phyloP scores from a whole-genome alignment of 2,888 invertebrate species.

The Idaea aversata region DNA sequence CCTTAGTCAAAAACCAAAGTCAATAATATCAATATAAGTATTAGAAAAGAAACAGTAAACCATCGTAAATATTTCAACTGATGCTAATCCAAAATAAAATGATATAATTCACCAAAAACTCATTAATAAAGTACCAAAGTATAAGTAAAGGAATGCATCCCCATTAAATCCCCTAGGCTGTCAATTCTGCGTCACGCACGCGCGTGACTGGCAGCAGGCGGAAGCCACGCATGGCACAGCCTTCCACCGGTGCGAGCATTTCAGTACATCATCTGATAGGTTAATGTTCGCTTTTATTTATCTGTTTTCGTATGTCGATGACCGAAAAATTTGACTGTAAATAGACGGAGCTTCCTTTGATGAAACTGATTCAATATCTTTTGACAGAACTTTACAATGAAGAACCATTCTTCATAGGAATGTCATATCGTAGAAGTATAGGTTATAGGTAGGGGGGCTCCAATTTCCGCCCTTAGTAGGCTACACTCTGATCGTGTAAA shows the following conservation, averaged over 20 bases:
- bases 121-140: constrained; percentile 11
- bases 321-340: background rate
- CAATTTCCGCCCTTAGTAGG: too few species aligned
- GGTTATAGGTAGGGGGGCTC: too few species aligned
- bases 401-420: too few species aligned
- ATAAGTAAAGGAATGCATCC: constrained; percentile 19
- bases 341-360: too few species aligned
- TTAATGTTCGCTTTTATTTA: background rate
- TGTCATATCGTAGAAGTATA: too few species aligned
- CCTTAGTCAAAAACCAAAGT: background rate
- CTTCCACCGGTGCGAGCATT: constrained; percentile 30
- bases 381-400: too few species aligned
- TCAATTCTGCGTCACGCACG: constrained; percentile 45
- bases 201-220: constrained; percentile 24
- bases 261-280: background rate
- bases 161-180: constrained; percentile 34
- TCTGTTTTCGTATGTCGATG: background rate
- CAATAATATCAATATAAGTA: background rate
- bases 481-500: too few species aligned
- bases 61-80: background rate
- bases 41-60: background rate
- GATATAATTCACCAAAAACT: background rate
- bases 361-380: too few species aligned
- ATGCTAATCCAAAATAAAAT: background rate
- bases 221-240: constrained; percentile 45